phyloP scores from a whole-genome alignment of 2,797 vertebrate species.

The Astyanax mexicanus region DNA sequence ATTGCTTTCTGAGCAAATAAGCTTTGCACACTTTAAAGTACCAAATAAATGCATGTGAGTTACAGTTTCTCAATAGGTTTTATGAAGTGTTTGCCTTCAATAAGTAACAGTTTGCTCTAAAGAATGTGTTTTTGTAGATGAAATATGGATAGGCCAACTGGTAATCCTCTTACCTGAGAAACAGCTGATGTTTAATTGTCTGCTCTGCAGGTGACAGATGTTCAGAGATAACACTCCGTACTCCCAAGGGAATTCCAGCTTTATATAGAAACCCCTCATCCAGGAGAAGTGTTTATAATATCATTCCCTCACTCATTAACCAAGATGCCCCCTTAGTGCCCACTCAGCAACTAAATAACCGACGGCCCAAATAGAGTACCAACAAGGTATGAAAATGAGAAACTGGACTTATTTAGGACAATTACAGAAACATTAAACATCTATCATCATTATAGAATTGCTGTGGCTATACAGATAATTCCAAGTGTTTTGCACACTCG shows the following conservation, averaged over 20 bases:
- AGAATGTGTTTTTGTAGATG: neutral
- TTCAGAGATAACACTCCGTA: neutral
- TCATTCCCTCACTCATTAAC: conserved; percentile 57
- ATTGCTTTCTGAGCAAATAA: too few relatives aligned
- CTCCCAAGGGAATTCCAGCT: conserved; percentile 23
- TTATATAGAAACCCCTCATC: conserved; percentile 55
- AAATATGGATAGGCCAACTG: neutral
- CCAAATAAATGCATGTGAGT: neutral
- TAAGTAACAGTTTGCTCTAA: neutral
- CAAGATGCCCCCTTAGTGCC: conserved; percentile 12
- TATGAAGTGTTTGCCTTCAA: neutral
- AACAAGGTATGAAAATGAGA: conserved; percentile 24
- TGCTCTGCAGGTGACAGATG: neutral
- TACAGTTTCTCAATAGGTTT: neutral
- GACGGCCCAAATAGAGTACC: conserved; percentile 24
- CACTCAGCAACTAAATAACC: conserved; percentile 46
- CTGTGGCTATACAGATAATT: neutral
- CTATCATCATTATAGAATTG: too few relatives aligned
- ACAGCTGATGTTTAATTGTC: neutral
- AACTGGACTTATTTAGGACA: neutral
- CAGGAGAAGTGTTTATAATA: conserved; percentile 47
- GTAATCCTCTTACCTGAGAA: conserved; percentile 38
- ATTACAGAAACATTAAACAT: neutral
- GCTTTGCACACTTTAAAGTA: too few relatives aligned
- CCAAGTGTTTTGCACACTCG: neutral